Conservation (phyloP, 92 coral and sea anemone genomes). For the Siderastrea siderea region DNA sequence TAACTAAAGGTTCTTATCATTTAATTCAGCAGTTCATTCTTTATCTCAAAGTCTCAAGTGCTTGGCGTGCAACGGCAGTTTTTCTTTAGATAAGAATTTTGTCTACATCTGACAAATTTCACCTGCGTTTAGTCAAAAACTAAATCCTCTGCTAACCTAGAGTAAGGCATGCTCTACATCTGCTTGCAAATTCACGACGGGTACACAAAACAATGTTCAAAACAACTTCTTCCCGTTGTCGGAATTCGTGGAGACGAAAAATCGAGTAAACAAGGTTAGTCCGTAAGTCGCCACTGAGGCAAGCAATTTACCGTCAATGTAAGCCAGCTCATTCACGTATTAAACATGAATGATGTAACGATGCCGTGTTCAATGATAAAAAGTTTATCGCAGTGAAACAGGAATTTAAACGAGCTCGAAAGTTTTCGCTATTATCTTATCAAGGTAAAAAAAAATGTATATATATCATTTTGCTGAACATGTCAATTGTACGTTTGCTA, state of each 20-base stretch:
- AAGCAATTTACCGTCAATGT: background rate
- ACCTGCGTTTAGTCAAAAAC: constrained; percentile 16
- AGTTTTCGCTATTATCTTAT: constrained; percentile 9
- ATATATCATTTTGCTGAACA: background rate
- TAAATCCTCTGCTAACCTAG: background rate
- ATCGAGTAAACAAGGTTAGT: background rate
- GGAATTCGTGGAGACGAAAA: background rate
- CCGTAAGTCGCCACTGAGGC: background rate
- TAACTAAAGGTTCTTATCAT: constrained; percentile 9
- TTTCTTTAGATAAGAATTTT: constrained; percentile 21
- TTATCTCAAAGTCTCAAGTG: constrained; percentile 19
- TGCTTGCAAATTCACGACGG: background rate
- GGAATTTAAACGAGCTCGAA: constrained; percentile 1
- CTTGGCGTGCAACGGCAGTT: constrained; percentile 5
- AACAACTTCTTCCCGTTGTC: background rate
- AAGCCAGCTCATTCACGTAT: background rate
- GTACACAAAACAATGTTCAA: background rate
- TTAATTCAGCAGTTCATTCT: constrained; percentile 1
- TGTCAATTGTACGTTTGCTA: background rate
- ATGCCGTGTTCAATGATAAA: background rate
- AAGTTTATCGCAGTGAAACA: constrained; percentile 26
- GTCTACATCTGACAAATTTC: background rate
- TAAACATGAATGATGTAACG: background rate
- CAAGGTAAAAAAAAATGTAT: background rate
- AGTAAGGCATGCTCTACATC: background rate